Percentiles rank a stretch among this genome's conserved stretches.
These are phyloP conservation scores for Proteles cristata DNA, from an alignment of 2,113 vertebrate genomes.

Conservation along the genomic window DNA sequence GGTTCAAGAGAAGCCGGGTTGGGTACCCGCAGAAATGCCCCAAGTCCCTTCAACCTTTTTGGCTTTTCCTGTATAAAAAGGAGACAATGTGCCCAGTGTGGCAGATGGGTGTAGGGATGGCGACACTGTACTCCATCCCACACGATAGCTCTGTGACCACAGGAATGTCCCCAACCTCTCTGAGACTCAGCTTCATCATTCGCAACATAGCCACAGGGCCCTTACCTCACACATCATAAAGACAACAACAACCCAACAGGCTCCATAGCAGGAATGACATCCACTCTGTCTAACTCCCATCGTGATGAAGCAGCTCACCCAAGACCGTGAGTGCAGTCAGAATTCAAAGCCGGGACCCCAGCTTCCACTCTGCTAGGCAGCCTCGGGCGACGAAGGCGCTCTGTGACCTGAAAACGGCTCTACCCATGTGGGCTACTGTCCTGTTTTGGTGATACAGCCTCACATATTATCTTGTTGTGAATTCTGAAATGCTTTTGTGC, in stretches of 20 bases:
- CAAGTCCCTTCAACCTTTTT: not conserved
- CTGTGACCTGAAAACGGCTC: not conserved
- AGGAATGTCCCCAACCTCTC: not conserved
- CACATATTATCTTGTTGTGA: slow-evolving; percentile 17
- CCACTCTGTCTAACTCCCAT: not conserved
- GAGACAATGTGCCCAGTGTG: not conserved
- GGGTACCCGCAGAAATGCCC: not conserved
- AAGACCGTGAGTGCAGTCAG: not conserved
- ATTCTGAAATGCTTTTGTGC: slow-evolving; percentile 47
- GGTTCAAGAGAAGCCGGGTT: not conserved
- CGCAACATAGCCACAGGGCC: not conserved
- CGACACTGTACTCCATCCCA: not conserved
- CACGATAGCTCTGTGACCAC: not conserved
- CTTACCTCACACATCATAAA: not conserved
- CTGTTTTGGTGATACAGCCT: not conserved
- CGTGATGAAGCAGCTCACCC: not conserved
- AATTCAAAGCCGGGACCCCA: not conserved
- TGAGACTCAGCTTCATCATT: not conserved
- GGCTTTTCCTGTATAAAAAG: not conserved
- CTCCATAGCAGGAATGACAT: rapidly evolving
- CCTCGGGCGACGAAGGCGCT: rapidly evolving
- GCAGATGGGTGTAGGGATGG: not conserved
- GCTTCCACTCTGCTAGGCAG: not conserved
- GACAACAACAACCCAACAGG: not conserved
- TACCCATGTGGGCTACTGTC: not conserved